Conservation (phyloP, 2,113 vertebrate species). For the Ivindomyrus marchei region DNA sequence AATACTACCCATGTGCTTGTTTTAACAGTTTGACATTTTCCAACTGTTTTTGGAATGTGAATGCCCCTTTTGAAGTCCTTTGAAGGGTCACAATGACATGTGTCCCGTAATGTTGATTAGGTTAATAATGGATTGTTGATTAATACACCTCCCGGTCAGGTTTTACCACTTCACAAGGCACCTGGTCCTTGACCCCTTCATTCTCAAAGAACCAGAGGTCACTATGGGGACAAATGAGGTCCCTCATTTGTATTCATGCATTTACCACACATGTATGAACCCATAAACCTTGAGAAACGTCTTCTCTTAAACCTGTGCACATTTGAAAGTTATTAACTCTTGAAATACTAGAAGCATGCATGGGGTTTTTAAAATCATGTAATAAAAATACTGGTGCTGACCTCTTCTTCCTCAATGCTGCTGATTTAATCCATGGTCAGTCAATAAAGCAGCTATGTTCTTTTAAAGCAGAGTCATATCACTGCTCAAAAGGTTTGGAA, state of each 20-base stretch:
- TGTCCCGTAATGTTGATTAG: background rate
- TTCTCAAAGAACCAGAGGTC: background rate
- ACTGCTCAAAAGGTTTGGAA: background rate
- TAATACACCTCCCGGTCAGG: background rate
- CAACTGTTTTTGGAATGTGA: background rate
- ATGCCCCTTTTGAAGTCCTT: background rate
- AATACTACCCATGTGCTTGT: background rate
- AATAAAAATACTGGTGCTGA: background rate
- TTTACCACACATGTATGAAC: background rate
- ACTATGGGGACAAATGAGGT: background rate
- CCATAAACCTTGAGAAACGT: background rate
- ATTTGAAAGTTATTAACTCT: slow-evolving; percentile 4
- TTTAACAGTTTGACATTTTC: background rate
- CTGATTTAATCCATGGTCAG: background rate
- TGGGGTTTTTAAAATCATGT: background rate
- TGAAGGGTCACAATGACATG: background rate
- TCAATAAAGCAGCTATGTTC: background rate
- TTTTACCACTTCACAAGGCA: background rate
- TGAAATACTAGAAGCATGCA: background rate
- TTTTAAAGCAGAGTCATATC: background rate
- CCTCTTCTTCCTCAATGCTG: background rate
- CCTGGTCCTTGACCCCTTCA: background rate
- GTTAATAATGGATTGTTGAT: background rate
- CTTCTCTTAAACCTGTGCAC: background rate
- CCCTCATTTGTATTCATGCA: background rate